These are phyloP conservation scores for Alviniconcha marisindica DNA, from an alignment of 1,140 invertebrate genomes.

Conservation along the genomic window DNA sequence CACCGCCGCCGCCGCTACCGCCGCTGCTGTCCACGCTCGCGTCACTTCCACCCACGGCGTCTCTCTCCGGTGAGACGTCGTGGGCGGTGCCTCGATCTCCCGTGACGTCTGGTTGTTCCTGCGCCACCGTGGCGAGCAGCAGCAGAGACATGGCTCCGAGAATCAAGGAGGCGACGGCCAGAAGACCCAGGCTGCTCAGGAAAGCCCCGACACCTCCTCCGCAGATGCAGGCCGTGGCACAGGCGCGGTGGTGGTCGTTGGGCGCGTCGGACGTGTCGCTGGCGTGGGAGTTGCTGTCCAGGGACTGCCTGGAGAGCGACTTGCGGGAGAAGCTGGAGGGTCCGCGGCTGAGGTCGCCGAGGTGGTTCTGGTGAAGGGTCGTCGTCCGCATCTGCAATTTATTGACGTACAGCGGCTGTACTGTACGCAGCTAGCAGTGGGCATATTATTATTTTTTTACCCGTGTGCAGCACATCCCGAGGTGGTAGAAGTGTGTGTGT, in stretches of 20 bases:
- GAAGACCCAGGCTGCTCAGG: slow-evolving; percentile 46
- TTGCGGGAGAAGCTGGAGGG: slow-evolving; percentile 40
- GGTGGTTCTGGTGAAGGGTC: slow-evolving; percentile 2
- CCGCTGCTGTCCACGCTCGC: not conserved
- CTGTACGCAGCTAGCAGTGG: no score
- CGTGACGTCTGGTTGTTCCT: slow-evolving; percentile 20
- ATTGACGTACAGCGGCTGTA: no score
- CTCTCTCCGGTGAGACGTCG: no score
- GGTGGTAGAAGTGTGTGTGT: no score
- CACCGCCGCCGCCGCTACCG: not conserved
- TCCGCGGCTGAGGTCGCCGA: slow-evolving; percentile 37
- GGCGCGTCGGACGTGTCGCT: slow-evolving; percentile 1
- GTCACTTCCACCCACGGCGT: no score
- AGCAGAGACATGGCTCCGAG: slow-evolving; percentile 44
- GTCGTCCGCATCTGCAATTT: slow-evolving; percentile 12
- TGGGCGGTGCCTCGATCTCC: not conserved
- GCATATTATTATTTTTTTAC: no score
- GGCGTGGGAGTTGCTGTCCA: slow-evolving; percentile 30
- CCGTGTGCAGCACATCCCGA: no score
- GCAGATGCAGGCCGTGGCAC: not conserved
- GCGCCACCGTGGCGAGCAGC: slow-evolving; percentile 43
- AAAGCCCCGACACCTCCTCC: slow-evolving; percentile 29
- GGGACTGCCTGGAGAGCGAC: slow-evolving; percentile 30
- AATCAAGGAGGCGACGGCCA: slow-evolving; percentile 48
- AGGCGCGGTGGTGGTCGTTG: not conserved